phyloP scores from a whole-genome alignment of 2,113 vertebrate species.

The Gymnarchus niloticus region DNA sequence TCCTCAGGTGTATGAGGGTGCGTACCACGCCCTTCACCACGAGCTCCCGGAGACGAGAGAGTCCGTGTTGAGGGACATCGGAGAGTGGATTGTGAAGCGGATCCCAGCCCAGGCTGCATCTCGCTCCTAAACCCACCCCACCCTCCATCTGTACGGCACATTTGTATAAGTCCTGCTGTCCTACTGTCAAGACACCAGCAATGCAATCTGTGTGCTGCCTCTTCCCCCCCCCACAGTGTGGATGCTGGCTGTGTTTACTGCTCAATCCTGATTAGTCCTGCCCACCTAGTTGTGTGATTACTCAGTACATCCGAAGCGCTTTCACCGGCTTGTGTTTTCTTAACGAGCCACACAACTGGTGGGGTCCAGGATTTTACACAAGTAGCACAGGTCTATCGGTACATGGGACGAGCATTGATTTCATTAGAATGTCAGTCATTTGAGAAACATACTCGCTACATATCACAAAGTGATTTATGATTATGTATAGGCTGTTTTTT shows the following conservation, averaged over 20 bases:
- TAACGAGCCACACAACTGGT: not conserved
- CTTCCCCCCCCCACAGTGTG: not conserved
- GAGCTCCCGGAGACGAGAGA: conserved; percentile 80
- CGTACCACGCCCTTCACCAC: conserved; percentile 85
- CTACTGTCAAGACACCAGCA: not conserved
- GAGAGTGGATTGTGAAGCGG: conserved; percentile 70
- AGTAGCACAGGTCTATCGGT: not conserved
- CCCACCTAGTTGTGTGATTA: not conserved
- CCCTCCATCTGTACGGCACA: not conserved
- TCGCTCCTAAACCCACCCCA: conserved; percentile 22
- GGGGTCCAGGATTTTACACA: not conserved
- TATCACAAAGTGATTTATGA: not conserved
- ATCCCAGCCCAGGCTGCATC: conserved; percentile 33
- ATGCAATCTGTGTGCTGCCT: not conserved
- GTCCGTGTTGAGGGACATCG: conserved; percentile 79
- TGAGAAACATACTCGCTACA: not conserved
- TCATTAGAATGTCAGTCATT: not conserved
- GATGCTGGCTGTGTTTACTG: not conserved
- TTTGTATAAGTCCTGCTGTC: not conserved
- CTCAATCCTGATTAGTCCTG: not conserved
- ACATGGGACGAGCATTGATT: not conserved
- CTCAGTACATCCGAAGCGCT: not conserved
- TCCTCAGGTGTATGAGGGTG: conserved; percentile 80
- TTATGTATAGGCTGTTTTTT: not conserved
- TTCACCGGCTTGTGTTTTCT: not conserved